Evolutionary conservation across 2,113 vertebrate genomes (phyloP).

Genomic region (Pachyramphus minor): DNA sequence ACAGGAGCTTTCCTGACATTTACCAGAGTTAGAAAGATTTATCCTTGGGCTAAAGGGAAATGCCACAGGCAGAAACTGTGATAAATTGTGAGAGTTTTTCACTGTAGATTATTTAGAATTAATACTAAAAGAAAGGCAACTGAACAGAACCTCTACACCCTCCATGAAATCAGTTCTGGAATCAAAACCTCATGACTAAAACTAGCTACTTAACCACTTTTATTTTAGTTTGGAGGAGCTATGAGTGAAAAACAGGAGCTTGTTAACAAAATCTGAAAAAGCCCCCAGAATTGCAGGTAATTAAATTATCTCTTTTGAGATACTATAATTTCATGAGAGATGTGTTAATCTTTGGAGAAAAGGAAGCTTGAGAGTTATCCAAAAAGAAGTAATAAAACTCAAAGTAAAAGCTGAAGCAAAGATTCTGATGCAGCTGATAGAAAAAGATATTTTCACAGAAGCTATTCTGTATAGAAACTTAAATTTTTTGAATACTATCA

Average conservation of each 20-base stretch:
- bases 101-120: slow-evolving; percentile 36
- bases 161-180: neutral
- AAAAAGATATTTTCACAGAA: neutral
- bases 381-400: neutral
- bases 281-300: neutral
- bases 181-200: neutral
- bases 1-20: slow-evolving; percentile 45
- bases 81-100: slow-evolving; percentile 25
- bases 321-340: neutral
- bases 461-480: neutral
- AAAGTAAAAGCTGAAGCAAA: neutral
- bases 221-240: neutral
- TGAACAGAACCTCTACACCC: neutral
- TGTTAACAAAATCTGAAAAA: neutral
- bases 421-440: neutral
- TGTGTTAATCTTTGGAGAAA: neutral
- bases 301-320: neutral
- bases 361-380: neutral
- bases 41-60: slow-evolving; percentile 48
- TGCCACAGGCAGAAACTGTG: slow-evolving; percentile 37
- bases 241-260: neutral
- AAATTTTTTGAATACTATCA: neutral
- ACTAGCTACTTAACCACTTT: neutral
- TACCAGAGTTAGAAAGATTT: slow-evolving; percentile 49
- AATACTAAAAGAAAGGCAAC: neutral